Base-by-base conservation (phyloP, 1,140 invertebrate species). In the Spodoptera litura region DNA sequence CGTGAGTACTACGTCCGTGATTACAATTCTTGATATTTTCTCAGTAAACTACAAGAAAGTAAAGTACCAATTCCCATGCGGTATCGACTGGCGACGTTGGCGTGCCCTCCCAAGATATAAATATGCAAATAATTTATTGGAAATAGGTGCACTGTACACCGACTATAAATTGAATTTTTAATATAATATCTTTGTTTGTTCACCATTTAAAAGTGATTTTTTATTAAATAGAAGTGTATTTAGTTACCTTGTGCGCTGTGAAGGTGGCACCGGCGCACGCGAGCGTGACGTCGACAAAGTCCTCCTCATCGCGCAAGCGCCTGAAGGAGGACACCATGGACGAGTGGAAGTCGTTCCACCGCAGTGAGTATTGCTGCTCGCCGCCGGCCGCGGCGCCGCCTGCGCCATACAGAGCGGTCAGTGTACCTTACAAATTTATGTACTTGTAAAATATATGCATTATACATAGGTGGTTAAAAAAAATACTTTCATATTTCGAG, bases 281-380 rank as follows among this genome's bases (percentile, higher is more conserved):
- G 82, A 99, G 95, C 31, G 98, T 99, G 78, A 99, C 98, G 93
- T 99, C 98, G 53, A 98, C 97, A 89, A 98, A 98, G 93, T 98
- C 97, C 94, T 98, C 97, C 92, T 97, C 97, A 90, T 98, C 97
- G 31, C 97, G 95, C 79, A 99, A 95, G 91, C 98, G 96, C 75
- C 97, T 96, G 94, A 98, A 98, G 66, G 97, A 98, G 76, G 96
- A 97, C 73, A 98, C 95, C 90, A 99, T 98, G 86, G 97, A 98
- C 73, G 97, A 96, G 91, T 98, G 98, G 95, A 98, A 98, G 94
- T 98, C 98, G 93, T 98, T 98, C 98, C 98, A 99, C 89, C 98
- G 96, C 88, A 99, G 96, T 91, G 98, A 98, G 95, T 98, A 99
- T 91, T 98, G 97, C 95, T 99, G 98, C 95, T 98, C 97, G 76